Evolutionary conservation across 92 coral and sea anemone genomes (phyloP).

Genomic region (Actinostola sp.): DNA sequence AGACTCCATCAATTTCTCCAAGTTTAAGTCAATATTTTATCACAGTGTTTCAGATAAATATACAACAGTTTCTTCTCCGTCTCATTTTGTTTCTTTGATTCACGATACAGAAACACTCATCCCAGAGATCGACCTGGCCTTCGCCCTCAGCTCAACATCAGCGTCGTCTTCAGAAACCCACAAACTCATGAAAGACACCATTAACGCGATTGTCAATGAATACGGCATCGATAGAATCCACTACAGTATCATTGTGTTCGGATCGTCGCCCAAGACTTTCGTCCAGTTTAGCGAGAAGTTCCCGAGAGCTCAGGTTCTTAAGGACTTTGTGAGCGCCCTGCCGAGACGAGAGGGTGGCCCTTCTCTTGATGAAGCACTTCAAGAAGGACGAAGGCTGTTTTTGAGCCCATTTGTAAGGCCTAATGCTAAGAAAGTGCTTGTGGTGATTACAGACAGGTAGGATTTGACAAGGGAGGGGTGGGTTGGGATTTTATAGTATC

Average conservation of each 20-base stretch:
- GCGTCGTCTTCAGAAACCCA: slow-evolving; percentile 52
- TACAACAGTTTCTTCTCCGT: no score
- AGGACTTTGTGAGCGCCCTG: slow-evolving; percentile 32
- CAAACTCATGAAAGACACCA: slow-evolving; percentile 76
- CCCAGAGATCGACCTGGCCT: slow-evolving; percentile 75
- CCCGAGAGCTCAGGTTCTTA: slow-evolving; percentile 43
- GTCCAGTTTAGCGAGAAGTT: slow-evolving; percentile 46
- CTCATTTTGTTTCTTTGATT: no score
- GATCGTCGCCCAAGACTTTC: slow-evolving; percentile 38
- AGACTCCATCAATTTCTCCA: not conserved
- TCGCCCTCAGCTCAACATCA: slow-evolving; percentile 82
- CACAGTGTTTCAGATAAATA: no score
- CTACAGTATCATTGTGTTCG: slow-evolving; percentile 77
- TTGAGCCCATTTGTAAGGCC: slow-evolving; percentile 58
- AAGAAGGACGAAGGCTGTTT: slow-evolving; percentile 63
- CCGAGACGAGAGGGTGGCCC: slow-evolving; percentile 61
- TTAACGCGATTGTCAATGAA: slow-evolving; percentile 64
- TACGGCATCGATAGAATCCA: slow-evolving; percentile 68
- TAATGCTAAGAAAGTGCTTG: slow-evolving; percentile 71
- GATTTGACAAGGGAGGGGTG: no score
- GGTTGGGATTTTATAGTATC: no score
- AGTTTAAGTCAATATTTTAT: not conserved
- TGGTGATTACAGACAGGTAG: slow-evolving; percentile 64
- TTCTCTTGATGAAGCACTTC: slow-evolving; percentile 61
- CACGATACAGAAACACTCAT: slow-evolving; percentile 12